Conservation (phyloP, 1,140 invertebrate genomes). For the Drosophila truncata region DNA sequence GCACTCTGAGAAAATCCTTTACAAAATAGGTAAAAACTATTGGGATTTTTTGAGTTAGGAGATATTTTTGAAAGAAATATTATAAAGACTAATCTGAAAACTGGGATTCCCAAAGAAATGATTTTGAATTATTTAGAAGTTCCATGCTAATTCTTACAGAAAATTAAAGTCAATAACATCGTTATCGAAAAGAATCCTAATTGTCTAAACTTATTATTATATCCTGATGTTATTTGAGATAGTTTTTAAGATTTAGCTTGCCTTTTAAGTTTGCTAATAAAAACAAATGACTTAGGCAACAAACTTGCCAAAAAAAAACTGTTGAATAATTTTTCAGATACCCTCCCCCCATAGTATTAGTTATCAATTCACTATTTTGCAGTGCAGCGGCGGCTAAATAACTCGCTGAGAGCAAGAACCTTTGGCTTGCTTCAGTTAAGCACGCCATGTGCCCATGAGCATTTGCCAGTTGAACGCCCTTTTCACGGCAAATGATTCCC, state of each 20-base stretch:
- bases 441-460: constrained; percentile 79
- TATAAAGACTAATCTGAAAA: neutral
- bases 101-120: neutral
- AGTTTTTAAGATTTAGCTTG: neutral
- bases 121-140: neutral
- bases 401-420: constrained; percentile 77
- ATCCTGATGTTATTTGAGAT: neutral
- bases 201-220: too few species aligned
- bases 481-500: constrained; percentile 85
- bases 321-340: neutral
- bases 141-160: neutral
- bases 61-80: neutral
- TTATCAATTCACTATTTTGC: constrained; percentile 10
- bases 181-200: neutral
- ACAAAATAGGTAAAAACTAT: neutral
- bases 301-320: neutral
- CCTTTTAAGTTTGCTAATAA: neutral
- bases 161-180: neutral
- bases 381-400: constrained; percentile 49
- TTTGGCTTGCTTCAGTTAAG: constrained; percentile 55
- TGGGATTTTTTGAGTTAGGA: neutral
- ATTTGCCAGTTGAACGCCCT: constrained; percentile 84
- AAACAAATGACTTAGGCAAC: too few species aligned
- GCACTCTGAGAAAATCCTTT: constrained; percentile 12
- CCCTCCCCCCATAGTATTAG: neutral